A percentile compares a stretch with the other conserved stretches of the same genome.
phyloP scores from a whole-genome alignment of 2,797 vertebrate species.

The Xerus rutilus region DNA sequence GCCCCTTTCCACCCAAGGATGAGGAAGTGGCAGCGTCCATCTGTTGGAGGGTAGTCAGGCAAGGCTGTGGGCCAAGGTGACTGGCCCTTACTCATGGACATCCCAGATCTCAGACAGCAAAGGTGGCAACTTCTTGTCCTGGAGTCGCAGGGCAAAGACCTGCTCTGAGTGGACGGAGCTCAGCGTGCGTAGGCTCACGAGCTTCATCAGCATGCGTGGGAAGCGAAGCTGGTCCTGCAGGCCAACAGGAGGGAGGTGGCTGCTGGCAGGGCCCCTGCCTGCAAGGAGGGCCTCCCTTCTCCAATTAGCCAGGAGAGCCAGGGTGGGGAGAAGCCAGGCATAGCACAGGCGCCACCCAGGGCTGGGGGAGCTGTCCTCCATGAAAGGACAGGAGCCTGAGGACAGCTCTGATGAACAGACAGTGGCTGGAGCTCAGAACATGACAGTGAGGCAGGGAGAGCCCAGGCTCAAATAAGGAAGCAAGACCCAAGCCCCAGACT shows the following conservation, averaged over 20 bases:
- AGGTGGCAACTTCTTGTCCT: slow-evolving; percentile 88
- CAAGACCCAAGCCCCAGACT: not conserved
- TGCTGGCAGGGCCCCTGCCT: rapidly evolving
- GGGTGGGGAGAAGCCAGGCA: not conserved
- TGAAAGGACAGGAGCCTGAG: not conserved
- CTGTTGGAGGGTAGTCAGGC: not conserved
- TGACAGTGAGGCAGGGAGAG: not conserved
- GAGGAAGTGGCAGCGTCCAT: not conserved
- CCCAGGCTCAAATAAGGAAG: not conserved
- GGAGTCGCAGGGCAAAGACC: slow-evolving; percentile 87
- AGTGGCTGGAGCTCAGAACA: not conserved
- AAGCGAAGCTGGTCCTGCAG: slow-evolving; percentile 86
- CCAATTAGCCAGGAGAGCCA: not conserved
- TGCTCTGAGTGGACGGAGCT: slow-evolving; percentile 87
- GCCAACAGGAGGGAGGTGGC: rapidly evolving
- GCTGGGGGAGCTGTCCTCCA: not conserved
- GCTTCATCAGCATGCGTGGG: slow-evolving; percentile 88
- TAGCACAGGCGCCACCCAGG: not conserved
- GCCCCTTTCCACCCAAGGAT: not conserved
- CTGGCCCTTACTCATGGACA: slow-evolving; percentile 81
- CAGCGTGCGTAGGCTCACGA: slow-evolving; percentile 86
- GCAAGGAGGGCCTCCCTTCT: not conserved
- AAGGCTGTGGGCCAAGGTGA: not conserved
- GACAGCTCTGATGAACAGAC: not conserved
- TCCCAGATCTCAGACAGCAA: slow-evolving; percentile 88